Evolutionary conservation across 1,140 invertebrate species (phyloP), one percentile per base, ranked within the genome.

Genomic region (Achroia grisella): DNA sequence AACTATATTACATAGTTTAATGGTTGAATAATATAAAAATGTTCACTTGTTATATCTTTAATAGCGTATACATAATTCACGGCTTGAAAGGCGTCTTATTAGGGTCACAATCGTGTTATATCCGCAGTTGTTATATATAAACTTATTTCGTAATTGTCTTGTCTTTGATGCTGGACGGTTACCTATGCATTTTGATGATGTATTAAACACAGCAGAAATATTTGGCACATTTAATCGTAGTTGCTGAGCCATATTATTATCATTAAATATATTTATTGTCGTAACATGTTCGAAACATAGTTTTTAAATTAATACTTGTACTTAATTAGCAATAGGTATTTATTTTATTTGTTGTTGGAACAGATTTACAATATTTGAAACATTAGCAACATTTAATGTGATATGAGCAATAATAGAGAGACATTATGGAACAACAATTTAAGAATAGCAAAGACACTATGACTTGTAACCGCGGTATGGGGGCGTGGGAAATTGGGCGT

Each of bases 391-490:
- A 67, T 72, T 66, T 56, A 48, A 80, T 82, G 78, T 80, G 80
- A 84, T 84, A 80, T 78, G 64, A 84, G 78, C 80, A 82, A 81
- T 79, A 82, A 75, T 76, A 77, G 66, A 71, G 68, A 71, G 66
- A 73, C 62, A 71, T 56, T 59, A 64, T 64, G 59, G 62, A 63
- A 52, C 65, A 70, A 65, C 62, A 63, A 52, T 58, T 49, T 60
- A 69, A 75, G 66, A 70, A 63, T 73, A 62, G 52, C 56, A 60
- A 65, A 63, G 56, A 66, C 61, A 61, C 52, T 36, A 46, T 27
- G 46, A 31, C 33, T 49, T 39, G 47, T 28, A 29, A 14, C 10
- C 8, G 17, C 39, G 39, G 5, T 14, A n/a, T 10, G 42, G 34
- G n/a, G 40, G 48, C 31, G 41, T 29, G 30, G 51, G 48, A 41